Conservation (phyloP, 2,113 vertebrate species). For the Callipepla californica region DNA sequence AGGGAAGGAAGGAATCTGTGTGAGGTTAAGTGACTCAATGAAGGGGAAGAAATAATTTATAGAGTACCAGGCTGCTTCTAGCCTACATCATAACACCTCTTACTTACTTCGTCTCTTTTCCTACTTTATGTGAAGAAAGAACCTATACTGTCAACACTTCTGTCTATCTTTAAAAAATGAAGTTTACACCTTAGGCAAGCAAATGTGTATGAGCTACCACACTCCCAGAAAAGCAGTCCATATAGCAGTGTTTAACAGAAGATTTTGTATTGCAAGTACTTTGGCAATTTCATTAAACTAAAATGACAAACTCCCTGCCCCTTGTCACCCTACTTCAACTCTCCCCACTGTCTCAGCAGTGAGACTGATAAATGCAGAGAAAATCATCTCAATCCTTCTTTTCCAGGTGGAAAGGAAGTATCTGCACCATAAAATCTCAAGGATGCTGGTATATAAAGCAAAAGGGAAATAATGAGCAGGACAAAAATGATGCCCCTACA, state of each 20-base stretch:
- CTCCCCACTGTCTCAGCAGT: background rate
- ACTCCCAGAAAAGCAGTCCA: background rate
- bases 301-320: background rate
- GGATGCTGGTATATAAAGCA: background rate
- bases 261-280: fast-evolving
- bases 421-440: background rate
- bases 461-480: background rate
- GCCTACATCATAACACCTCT: background rate
- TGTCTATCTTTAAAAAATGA: background rate
- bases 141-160: background rate
- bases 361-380: background rate
- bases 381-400: background rate
- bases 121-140: background rate
- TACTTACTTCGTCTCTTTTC: background rate
- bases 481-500: background rate
- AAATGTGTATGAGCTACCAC: background rate
- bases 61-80: background rate
- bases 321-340: background rate
- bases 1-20: background rate
- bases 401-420: background rate
- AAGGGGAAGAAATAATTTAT: background rate
- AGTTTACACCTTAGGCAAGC: background rate
- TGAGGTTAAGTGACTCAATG: background rate
- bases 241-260: background rate
- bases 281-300: background rate